Evolutionary conservation across 2,797 vertebrate genomes (phyloP), one percentile per base, ranked within the genome.

Genomic region (Siniperca obscura): DNA sequence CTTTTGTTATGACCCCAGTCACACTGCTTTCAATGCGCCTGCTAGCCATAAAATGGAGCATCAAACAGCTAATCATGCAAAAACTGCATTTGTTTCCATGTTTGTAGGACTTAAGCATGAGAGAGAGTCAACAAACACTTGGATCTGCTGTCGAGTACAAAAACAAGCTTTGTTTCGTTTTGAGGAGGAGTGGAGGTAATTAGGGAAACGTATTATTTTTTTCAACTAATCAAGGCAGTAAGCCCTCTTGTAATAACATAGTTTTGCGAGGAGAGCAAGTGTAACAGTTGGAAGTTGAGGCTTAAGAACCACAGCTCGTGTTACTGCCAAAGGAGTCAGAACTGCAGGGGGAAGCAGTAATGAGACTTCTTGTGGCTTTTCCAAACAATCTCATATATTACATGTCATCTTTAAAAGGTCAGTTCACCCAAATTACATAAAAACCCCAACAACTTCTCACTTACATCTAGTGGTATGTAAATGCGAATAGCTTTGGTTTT

Each of bases 141-240:
- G 16, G 78, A 81, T 82, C 65, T 61, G 55, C 74, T 42, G 76
- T 76, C 7, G 59, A 69, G 60, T 60, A 57, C 52, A 12, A 62
- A 74, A 73, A 76, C 59, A 53, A 61, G 25, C 38, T 62, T 70
- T 65, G 44, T 65, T 80, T 84, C 78, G 80, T 77, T 62, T 80
- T 66, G 55, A 81, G 21, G 64, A 61, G 17, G 36, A 74, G 59
- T 74, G 42, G 36, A 73, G 42, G 22, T 86, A 75, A 89, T 89
- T 88, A 65, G 27, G 56, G 57, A 72, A 76, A 72, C 66, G 22
- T 8, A 57, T 11, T 71, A 27, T 65, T 84, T 91, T 86, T 87
- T 76, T 30, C 85, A 40, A 76, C 66, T 84, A 86, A 89, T 90
- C 85, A 90, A 82, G 83, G 84, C 84, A 82, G 25, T 44, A 61